These are phyloP conservation scores for Limnephilus rhombicus DNA, from an alignment of 2,888 invertebrate species.

Conservation along the genomic window DNA sequence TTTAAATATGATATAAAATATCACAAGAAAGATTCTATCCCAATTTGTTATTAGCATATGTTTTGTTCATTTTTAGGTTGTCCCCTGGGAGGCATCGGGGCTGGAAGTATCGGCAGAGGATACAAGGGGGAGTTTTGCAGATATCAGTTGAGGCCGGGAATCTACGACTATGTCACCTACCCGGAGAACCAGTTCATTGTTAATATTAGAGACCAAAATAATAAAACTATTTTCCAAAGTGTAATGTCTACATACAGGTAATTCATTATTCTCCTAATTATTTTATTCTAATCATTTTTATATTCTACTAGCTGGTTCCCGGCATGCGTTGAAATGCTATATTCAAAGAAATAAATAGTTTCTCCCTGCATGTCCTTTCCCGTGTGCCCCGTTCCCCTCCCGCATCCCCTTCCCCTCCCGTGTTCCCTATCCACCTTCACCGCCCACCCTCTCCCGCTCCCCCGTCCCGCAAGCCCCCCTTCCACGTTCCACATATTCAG, in stretches of 20 bases:
- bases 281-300: neutral
- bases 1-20: neutral
- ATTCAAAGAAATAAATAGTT: too few relatives aligned
- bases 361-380: too few relatives aligned
- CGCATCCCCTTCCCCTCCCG: too few relatives aligned
- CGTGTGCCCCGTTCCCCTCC: too few relatives aligned
- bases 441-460: too few relatives aligned
- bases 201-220: conserved; percentile 84
- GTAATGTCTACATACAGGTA: conserved; percentile 86
- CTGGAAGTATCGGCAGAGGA: conserved; percentile 90
- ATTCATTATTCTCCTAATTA: conserved; percentile 65
- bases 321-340: too few relatives aligned
- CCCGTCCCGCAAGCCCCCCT: too few relatives aligned
- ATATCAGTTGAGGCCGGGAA: conserved; percentile 92
- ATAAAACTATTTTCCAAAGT: conserved; percentile 86
- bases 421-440: too few relatives aligned
- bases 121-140: conserved; percentile 96
- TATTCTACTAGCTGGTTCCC: too few relatives aligned
- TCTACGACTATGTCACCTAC: conserved; percentile 90
- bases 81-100: conserved; percentile 77
- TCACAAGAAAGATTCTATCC: neutral
- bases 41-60: neutral
- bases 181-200: conserved; percentile 94
- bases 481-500: too few relatives aligned
- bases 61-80: conserved; percentile 76